These are phyloP conservation scores for Echiichthys vipera DNA, from an alignment of 2,797 vertebrate genomes.

Conservation along the genomic window DNA sequence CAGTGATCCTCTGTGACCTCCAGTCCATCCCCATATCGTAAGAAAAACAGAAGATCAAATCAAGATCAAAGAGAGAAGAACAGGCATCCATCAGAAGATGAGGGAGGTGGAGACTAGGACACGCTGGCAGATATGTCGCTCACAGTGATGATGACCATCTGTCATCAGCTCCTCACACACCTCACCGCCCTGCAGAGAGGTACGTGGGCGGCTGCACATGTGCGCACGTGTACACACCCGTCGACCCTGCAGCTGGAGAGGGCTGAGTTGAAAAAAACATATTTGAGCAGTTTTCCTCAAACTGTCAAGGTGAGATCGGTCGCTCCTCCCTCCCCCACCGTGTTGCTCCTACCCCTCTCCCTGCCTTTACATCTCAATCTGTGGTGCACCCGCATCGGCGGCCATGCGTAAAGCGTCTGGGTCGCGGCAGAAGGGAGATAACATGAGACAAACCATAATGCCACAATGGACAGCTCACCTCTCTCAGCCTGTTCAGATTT, in stretches of 20 bases:
- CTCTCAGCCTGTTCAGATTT: constrained; percentile 56
- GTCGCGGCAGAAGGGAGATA: constrained; percentile 55
- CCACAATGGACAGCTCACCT: constrained; percentile 55
- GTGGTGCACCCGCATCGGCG: not conserved
- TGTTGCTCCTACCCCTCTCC: not conserved
- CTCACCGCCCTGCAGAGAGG: constrained; percentile 29
- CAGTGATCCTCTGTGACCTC: constrained; percentile 45
- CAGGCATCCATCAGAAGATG: constrained; percentile 13
- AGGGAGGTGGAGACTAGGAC: constrained; percentile 24
- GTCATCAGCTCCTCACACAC: constrained; percentile 58
- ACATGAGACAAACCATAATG: constrained; percentile 56
- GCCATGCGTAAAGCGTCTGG: constrained; percentile 23
- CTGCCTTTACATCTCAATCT: constrained; percentile 61
- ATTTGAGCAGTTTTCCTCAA: constrained; percentile 20
- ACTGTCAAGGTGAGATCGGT: constrained; percentile 50
- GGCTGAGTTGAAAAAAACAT: not conserved
- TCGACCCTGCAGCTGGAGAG: constrained; percentile 8
- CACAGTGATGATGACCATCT: constrained; percentile 58
- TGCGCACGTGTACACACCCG: not conserved
- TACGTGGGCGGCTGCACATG: not conserved
- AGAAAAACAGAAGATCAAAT: not conserved
- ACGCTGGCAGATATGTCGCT: constrained; percentile 26
- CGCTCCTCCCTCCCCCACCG: constrained; percentile 22
- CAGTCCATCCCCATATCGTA: not conserved
- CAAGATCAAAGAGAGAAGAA: constrained; percentile 22